phyloP scores from a whole-genome alignment of 2,113 vertebrate genomes.

The Rattus rattus region DNA sequence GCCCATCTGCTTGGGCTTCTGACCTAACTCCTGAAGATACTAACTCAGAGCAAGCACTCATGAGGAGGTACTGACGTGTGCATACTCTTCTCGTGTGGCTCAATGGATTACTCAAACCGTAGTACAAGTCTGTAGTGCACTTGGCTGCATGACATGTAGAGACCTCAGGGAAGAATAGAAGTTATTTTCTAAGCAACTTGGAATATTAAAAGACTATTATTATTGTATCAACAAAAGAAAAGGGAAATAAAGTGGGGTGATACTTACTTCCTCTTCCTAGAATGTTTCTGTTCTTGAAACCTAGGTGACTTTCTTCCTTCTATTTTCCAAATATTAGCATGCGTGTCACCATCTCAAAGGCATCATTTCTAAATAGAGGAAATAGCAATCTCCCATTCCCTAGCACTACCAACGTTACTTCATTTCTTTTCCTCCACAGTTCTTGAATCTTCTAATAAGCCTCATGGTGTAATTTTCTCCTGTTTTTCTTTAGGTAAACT shows the following conservation, averaged over 20 bases:
- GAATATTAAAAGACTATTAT: neutral
- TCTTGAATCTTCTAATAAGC: neutral
- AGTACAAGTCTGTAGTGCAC: neutral
- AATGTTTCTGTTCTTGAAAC: neutral
- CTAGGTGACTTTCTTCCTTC: neutral
- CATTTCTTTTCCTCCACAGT: neutral
- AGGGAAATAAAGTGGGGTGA: neutral
- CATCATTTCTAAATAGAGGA: neutral
- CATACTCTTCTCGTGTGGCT: neutral
- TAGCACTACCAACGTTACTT: neutral
- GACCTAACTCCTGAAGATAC: neutral
- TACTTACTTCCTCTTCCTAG: neutral
- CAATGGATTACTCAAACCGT: slow-evolving; percentile 39
- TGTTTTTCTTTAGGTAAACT: neutral
- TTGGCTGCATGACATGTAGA: neutral
- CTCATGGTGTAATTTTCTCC: neutral
- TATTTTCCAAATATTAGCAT: neutral
- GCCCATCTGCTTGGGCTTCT: neutral
- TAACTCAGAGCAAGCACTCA: slow-evolving; percentile 4
- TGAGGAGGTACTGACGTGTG: neutral
- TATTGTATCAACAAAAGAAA: neutral
- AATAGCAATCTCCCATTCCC: neutral
- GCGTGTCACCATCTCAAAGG: neutral
- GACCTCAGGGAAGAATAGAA: neutral
- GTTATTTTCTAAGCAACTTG: slow-evolving; percentile 1